phyloP scores from a whole-genome alignment of 2,113 vertebrate genomes.

The Mungos mungo region DNA sequence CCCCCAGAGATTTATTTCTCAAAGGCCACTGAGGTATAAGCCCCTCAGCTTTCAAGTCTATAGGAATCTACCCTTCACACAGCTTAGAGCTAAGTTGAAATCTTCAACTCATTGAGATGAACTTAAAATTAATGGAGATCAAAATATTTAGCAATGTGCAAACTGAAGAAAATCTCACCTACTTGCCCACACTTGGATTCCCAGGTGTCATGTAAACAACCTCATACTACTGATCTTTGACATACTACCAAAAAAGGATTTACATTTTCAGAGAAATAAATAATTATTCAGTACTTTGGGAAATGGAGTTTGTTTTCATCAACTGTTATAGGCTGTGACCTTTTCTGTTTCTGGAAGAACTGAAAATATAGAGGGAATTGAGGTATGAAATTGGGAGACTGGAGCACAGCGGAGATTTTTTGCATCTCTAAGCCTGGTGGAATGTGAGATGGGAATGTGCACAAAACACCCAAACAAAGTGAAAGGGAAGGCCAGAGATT shows the following conservation, averaged over 20 bases:
- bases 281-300: constrained; percentile 12
- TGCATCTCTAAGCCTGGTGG: background rate
- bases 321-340: constrained; percentile 1
- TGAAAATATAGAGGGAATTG: constrained; percentile 39
- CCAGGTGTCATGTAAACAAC: background rate
- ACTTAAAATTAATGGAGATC: constrained; percentile 36
- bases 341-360: constrained; percentile 58
- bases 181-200: background rate
- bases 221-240: background rate
- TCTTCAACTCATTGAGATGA: constrained; percentile 8
- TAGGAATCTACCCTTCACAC: background rate
- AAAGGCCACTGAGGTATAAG: background rate
- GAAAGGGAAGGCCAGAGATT: background rate
- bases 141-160: background rate
- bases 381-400: constrained; percentile 50
- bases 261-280: constrained; percentile 3
- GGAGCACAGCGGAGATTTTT: background rate
- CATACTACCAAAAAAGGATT: background rate
- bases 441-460: constrained; percentile 39
- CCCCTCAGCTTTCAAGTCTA: background rate
- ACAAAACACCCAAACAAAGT: constrained; percentile 6
- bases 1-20: background rate
- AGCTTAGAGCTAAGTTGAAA: background rate
- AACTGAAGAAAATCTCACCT: constrained; percentile 23
- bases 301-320: constrained; percentile 4